A percentile compares a stretch with the other conserved stretches of the same genome.
Conservation (phyloP, 2,888 invertebrate genomes). For the Cantharis flavilabris region DNA sequence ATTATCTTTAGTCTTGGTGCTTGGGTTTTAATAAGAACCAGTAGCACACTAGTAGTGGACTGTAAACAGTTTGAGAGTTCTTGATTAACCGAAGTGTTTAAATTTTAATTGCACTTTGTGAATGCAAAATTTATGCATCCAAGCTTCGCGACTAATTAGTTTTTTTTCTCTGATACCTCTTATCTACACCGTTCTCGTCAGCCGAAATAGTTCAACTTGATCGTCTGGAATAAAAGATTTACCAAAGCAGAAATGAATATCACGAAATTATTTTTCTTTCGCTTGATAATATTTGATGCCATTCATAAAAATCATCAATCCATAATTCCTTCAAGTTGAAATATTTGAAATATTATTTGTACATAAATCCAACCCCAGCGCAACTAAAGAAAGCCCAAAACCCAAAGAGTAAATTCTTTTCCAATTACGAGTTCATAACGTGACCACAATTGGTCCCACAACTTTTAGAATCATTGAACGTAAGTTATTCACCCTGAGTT, state of each 20-base stretch:
- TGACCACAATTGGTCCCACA: conserved; percentile 29
- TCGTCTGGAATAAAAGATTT: background rate
- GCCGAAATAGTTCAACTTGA: background rate
- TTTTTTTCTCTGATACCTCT: conserved; percentile 17
- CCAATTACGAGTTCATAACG: conserved; percentile 43
- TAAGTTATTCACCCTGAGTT: conserved; percentile 21
- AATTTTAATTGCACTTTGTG: conserved; percentile 49
- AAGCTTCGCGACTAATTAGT: conserved; percentile 26
- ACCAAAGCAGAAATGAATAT: background rate
- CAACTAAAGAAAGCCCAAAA: conserved; percentile 19
- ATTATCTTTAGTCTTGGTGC: background rate
- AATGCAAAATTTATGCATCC: conserved; percentile 37
- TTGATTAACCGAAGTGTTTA: conserved; percentile 44
- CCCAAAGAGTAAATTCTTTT: conserved; percentile 45
- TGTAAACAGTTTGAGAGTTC: conserved; percentile 41
- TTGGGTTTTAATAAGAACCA: conserved; percentile 20
- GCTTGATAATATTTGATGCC: background rate
- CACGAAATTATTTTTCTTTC: background rate
- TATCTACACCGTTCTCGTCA: background rate
- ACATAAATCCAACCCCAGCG: conserved; percentile 17
- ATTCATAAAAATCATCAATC: conserved; percentile 33
- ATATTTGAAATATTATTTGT: conserved; percentile 17
- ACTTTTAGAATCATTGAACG: conserved; percentile 14
- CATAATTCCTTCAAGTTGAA: conserved; percentile 30
- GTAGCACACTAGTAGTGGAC: conserved; percentile 32